Base-by-base conservation (phyloP, 2,113 vertebrate species). In the Struthio camelus region DNA sequence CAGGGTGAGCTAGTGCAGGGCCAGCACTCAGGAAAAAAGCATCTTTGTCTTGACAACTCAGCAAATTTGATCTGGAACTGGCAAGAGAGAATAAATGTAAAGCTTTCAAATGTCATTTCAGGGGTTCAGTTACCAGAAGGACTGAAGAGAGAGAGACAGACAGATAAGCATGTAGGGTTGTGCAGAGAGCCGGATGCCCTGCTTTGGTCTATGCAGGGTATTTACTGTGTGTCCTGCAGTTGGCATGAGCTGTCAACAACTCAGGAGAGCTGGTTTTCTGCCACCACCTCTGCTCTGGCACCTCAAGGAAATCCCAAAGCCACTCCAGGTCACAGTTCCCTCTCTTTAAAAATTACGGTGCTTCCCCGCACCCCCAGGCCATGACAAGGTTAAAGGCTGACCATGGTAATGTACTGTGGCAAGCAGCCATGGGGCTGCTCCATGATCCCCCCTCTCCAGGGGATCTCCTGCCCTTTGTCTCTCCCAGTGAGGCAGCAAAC, bases 61-160 rank as follows among this genome's bases (percentile, higher is more conserved):
- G 90, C 88, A 94, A 92, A 94, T 96, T 90, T 88, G 59, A 81
- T 86, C 80, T 92, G 92, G 92, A 96, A 85, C 66, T 30, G 12
- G 73, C 76, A 72, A 87, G 83, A 91, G 22, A 79, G 73, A 87
- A 89, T 69, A 83, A 79, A 54, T 34, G 3, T 58, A 89, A 94
- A 93, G 75, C 53, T 58, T 91, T 82, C 88, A 94, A 93, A 94
- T 83, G 84, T 87, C 94, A 89, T 94, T 72, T 91, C 8, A 14
- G 81, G 16, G 19, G 34, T 58, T 53, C 44, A 24, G 42, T 64
- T 92, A 81, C 81, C 84, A 80, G 75, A 79, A 94, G 77, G 71
- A 72, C 36, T 80, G n/a, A n/a, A 59, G 32, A 50, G 38, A 87
- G 85, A 88, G 48, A 70, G 75, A 86, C 22, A 80, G 53, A 61